phyloP scores from a whole-genome alignment of 2,888 invertebrate genomes.

The Panorpa germanica region DNA sequence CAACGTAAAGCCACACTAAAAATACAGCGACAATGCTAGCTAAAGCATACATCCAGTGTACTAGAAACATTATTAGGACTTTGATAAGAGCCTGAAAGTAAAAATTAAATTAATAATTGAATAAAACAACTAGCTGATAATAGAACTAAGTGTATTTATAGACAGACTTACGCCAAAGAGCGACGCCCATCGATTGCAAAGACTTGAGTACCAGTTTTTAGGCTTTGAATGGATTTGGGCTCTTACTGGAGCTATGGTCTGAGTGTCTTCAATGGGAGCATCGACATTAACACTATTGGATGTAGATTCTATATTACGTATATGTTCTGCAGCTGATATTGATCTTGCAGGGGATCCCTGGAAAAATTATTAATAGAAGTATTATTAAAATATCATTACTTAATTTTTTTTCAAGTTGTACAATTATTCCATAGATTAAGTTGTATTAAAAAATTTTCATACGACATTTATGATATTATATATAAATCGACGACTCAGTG shows the following conservation, averaged over 20 bases:
- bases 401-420: no score
- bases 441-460: no score
- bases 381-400: no score
- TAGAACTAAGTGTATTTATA: conserved; percentile 2
- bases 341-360: neutral
- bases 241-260: conserved; percentile 33
- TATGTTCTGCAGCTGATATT: neutral
- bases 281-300: conserved; percentile 17
- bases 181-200: conserved; percentile 91
- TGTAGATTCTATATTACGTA: no score
- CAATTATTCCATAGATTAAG: no score
- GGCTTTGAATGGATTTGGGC: conserved; percentile 71
- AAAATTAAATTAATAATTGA: conserved; percentile 7
- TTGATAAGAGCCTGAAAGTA: conserved; percentile 63
- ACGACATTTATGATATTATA: no score
- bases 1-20: conserved; percentile 84
- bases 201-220: conserved; percentile 85
- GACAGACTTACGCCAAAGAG: conserved; percentile 57
- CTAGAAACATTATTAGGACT: conserved; percentile 75
- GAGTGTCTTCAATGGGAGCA: conserved; percentile 21
- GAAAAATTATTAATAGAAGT: no score
- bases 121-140: neutral
- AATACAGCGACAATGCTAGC: conserved; percentile 65
- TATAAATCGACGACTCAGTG: no score
- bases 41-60: conserved; percentile 85